Base-by-base conservation (phyloP, 2,888 invertebrate species). In the Phengaris arion region DNA sequence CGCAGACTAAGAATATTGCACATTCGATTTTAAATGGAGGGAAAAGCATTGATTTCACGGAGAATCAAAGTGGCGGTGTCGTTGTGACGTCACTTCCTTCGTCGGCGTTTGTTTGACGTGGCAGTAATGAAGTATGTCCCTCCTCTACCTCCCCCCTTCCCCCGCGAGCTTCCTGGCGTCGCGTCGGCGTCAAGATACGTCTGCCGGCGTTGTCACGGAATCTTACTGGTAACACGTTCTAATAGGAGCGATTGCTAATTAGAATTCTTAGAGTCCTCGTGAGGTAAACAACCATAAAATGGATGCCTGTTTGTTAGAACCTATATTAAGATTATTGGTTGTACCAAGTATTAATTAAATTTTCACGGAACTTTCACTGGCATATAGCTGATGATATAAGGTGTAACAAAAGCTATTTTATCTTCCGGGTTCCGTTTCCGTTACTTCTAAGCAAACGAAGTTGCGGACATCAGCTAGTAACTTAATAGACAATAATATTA, bases 101-200 rank as follows among this genome's bases (percentile, higher is more conserved):
- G 85, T 83, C 84, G 84, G 85, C 87, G 90, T 92, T 94, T 94
- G 94, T 94, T 93, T 93, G 93, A 93, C 91, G 91, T 89, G 87
- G 89, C 89, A 90, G 93, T 94, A 94, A 94, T 94, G 94, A 94
- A 94, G 93, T 93, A 89, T 91, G 89, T 86, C 88, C 88, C 91
- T 88, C 89, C 85, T 86, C 86, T 87, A 89, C 90, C 59, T 22
- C 15, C 59, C 64, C 64, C 35, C 35, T 15, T 2, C 35, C 64
- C 64, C 64, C 64, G 6, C 64, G 64, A 12, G 72, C 72, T 72
- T 72, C 54, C 72, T 89, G 88, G 85, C 89, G 87, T 64, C 87
- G 87, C 89, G 87, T 64, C 87, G 87, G 89, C 89, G 92, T 90
- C 92, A 88, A 91, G 91, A 92, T 91, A 91, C 84, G 89, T 88